Base-by-base conservation (phyloP, 2,113 vertebrate species). In the Triplophysa dalaica region DNA sequence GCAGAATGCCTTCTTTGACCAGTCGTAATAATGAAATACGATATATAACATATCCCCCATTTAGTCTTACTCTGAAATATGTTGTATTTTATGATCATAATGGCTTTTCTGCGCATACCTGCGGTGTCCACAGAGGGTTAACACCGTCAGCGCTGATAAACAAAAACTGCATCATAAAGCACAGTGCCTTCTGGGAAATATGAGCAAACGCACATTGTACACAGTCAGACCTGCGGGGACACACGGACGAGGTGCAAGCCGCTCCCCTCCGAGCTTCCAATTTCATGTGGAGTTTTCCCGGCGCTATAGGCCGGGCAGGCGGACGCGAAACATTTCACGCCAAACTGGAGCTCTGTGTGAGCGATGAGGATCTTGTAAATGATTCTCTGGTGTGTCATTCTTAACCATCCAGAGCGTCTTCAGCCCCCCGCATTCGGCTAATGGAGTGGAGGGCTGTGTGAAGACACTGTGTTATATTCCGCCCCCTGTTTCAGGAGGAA, bases 301-400 rank as follows among this genome's bases (percentile, higher is more conserved):
- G 62, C 75, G 77, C 75, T 80, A 83, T 85, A 77, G 83, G 83
- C 86, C 82, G 85, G 72, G 50, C 87, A 88, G 83, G 70, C 82
- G 0, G 17, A 2, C 14, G 8, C 2, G 72, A 8, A 86, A 82
- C 80, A 88, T 90, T 90, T 88, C 81, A 89, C 79, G 87, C 82
- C 82, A 45, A 85, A 89, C 86, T 89, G 60, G 76, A 70, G 83
- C 80, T 52, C 50, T 38, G 77, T 84, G 77, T 78, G 66, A 86
- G 90, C 89, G 89, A 90, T 89, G 87, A 91, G 89, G 86, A 91
- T 89, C 86, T 88, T 81, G 78, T 81, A 62, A 81, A 81, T 67
- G 70, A 79, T 84, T 67, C 81, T 70, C 65, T 48, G 21, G 77
- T 72, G 67, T 24, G 54, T 63, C 24, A 26, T 78, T 85, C 67